Evolutionary conservation across 1,140 invertebrate genomes (phyloP), one percentile per base, ranked within the genome.

Genomic region (Aphidius ervi): DNA sequence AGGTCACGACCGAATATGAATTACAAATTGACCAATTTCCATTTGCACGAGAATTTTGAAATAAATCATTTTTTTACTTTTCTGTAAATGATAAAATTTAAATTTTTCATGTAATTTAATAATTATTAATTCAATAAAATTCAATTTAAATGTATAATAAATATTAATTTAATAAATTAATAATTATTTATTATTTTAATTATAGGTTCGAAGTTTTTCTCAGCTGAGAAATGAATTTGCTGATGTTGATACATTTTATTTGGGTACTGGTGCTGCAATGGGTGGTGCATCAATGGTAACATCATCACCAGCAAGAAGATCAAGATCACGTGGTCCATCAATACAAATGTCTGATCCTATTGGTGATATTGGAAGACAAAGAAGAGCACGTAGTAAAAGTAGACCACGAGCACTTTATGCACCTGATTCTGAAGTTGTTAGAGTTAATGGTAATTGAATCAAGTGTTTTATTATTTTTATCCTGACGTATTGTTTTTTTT

Each of bases 181-280:
- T 48, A 10, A 48, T 49, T 58, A 31, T n/a, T 58, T 23, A 47
- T 43, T 20, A 39, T 41, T 59, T 31, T 5, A 7, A 6, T 58
- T 5, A 40, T 7, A 59, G 89, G 88, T 97, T 4, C 83, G 92
- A 62, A 95, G 93, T 76, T 95, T 95, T 75, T 95, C 92, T 0
- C 93, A 96, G 66, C 75, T 97, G 43, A 85, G 93, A 46, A 93
- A 94, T 70, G 93, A 96, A 70, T 94, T 94, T 70, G 89, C 91
- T 1, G 91, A 94, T 67, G 88, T 94, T 45, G 92, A 94, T 71
- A 94, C 92, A 9, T 96, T 96, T 77, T 94, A 94, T 73, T 78
- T 95, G 68, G 89, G 88, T 9, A 83, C 85, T 9, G 85, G 86
- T 0, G 77, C 82, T 39, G 80, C 78, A 0, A 77, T 80, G 47